Percentiles rank a stretch among this genome's conserved stretches.
phyloP scores from a whole-genome alignment of 1,140 invertebrate genomes.

The Pomacea maculata region DNA sequence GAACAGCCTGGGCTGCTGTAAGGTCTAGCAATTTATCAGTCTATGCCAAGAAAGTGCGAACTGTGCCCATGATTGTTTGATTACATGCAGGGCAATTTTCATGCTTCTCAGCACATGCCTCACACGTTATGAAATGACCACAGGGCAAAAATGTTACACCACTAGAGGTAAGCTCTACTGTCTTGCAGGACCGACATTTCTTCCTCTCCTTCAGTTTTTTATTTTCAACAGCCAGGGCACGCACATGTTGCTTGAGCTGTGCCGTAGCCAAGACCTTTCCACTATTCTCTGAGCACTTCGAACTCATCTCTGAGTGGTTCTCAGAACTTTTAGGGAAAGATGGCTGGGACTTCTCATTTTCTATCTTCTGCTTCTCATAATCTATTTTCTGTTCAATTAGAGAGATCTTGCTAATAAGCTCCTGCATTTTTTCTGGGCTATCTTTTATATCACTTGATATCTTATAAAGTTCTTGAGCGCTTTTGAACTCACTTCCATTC shows the following conservation, averaged over 20 bases:
- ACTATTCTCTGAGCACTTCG: neutral
- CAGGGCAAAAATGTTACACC: slow-evolving; percentile 24
- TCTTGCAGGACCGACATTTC: slow-evolving; percentile 11
- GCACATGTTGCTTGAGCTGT: slow-evolving; percentile 2
- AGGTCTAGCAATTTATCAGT: neutral
- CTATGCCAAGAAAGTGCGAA: slow-evolving; percentile 22
- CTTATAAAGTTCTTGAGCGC: neutral
- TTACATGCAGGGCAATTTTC: slow-evolving; percentile 20
- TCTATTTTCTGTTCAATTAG: neutral
- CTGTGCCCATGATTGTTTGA: slow-evolving; percentile 21
- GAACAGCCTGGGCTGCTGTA: too few species aligned
- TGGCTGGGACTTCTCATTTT: neutral
- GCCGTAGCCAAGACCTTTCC: neutral
- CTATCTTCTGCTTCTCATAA: too few species aligned
- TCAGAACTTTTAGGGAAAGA: too few species aligned
- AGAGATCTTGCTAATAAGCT: neutral
- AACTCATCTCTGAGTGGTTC: neutral
- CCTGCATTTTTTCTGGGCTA: neutral
- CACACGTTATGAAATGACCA: slow-evolving; percentile 26
- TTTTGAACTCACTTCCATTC: neutral
- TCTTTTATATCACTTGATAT: neutral
- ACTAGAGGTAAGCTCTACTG: slow-evolving; percentile 5
- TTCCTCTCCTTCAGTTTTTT: slow-evolving; percentile 8
- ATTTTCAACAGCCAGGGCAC: slow-evolving; percentile 10
- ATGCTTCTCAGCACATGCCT: slow-evolving; percentile 15